Percentiles rank a stretch among this genome's conserved stretches.
Evolutionary conservation across 1,140 invertebrate species (phyloP).

Genomic region (Atta texana): DNA sequence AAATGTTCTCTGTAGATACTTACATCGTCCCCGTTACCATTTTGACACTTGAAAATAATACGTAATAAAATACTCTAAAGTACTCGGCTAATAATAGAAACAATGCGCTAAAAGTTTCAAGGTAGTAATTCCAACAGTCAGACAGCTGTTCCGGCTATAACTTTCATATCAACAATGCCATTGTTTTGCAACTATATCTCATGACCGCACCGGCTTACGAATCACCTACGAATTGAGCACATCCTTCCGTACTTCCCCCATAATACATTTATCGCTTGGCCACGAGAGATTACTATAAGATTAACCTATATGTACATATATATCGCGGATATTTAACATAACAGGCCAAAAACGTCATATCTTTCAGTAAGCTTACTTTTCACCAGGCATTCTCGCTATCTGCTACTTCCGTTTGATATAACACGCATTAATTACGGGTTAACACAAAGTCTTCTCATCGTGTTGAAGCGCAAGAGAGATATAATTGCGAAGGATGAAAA

Average conservation of each 20-base stretch:
- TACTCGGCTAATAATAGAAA: constrained; percentile 16
- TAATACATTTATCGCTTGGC: constrained; percentile 48
- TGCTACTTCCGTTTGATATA: constrained; percentile 39
- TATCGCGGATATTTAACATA: constrained; percentile 37
- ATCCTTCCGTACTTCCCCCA: constrained; percentile 53
- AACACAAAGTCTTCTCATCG: neutral
- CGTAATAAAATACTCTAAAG: neutral
- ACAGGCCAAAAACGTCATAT: constrained; percentile 23
- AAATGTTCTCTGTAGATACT: neutral
- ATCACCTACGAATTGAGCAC: constrained; percentile 31
- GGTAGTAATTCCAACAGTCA: neutral
- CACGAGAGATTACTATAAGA: constrained; percentile 34
- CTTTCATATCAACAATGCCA: constrained; percentile 3
- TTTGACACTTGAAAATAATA: neutral
- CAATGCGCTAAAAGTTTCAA: neutral
- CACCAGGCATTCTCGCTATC: constrained; percentile 12
- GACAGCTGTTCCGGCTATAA: neutral
- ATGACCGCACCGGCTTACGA: constrained; percentile 19
- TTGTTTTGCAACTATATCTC: constrained; percentile 25
- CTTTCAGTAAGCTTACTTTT: constrained; percentile 30
- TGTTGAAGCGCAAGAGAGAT: neutral
- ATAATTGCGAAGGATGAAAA: constrained; percentile 9
- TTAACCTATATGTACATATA: neutral
- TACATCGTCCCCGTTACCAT: neutral
- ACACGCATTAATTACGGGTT: constrained; percentile 37